Evolutionary conservation across 2,113 vertebrate genomes (phyloP).

Genomic region (Hirundichthys speculiger): DNA sequence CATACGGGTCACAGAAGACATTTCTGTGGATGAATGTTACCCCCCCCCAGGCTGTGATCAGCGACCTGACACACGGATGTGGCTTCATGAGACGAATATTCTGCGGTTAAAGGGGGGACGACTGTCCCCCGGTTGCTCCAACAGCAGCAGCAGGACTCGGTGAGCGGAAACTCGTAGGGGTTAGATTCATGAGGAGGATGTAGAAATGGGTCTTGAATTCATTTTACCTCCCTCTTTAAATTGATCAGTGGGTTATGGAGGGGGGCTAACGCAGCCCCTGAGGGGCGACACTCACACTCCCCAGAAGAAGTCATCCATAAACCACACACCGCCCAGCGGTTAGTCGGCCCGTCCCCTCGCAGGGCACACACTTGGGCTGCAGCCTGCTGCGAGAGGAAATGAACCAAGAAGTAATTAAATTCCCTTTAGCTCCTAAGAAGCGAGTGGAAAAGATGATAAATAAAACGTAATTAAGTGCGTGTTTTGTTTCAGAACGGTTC

Average conservation of each 20-base stretch:
- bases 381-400: constrained; percentile 32
- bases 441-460: constrained; percentile 3
- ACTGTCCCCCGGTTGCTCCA: background rate
- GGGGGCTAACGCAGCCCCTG: constrained; percentile 62
- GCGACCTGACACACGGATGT: constrained; percentile 45
- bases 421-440: constrained; percentile 28
- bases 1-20: constrained; percentile 63
- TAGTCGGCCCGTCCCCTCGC: constrained; percentile 30
- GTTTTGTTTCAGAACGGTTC: background rate
- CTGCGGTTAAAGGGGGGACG: constrained; percentile 1
- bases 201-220: constrained; percentile 17
- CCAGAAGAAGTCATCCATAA: constrained; percentile 52
- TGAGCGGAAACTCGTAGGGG: background rate
- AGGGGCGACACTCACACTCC: constrained; percentile 65
- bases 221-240: constrained; percentile 53
- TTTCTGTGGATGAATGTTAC: constrained; percentile 51
- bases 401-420: constrained; percentile 32
- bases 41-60: constrained; percentile 49
- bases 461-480: constrained; percentile 43
- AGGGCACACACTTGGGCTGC: constrained; percentile 15
- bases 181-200: constrained; percentile 16
- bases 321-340: constrained; percentile 58
- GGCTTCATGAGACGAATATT: constrained; percentile 58
- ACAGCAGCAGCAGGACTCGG: background rate
- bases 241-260: constrained; percentile 68